Evolutionary conservation across 2,113 vertebrate species (phyloP), one percentile per base, ranked within the genome.

Genomic region (Spilogale gracilis): DNA sequence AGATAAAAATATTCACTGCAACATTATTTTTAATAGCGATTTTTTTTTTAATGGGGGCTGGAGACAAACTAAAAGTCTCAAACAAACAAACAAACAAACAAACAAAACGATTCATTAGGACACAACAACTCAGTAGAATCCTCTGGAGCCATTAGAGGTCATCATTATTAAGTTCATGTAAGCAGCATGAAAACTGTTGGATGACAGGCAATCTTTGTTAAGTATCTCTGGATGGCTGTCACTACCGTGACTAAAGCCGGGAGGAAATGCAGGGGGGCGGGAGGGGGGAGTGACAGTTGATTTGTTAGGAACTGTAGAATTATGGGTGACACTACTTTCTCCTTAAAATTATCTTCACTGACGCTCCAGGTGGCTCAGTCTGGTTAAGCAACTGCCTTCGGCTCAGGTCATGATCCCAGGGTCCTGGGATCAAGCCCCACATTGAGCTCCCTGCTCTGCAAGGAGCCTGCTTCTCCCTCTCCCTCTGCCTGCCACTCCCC

Each of bases 41-140:
- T n/a, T 71, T 83, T n/a, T 71, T 52, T 43, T 38, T 20, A 81
- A 18, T 16, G 27, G 10, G 32, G 6, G 52, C 71, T 79, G 45
- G 38, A 89, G 32, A 94, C n/a, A 88, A 90, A 76, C 12, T 58
- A 90, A 94, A 82, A 91, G 58, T 69, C 50, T 60, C 43, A 61
- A 87, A 38, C 38, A 38, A 95, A 87, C 25, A 90, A 16, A 89
- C 25, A 90, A 16, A 89, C 38, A 38, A 95, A 87, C 25, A 90
- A 16, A 89, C 38, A 86, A 38, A 74, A 78, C 32, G 50, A 63
- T 78, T 48, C 78, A 78, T 85, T 89, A 76, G 80, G 74, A 84
- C 10, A 91, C 2, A 80, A 16, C 13, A 54, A 78, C 50, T 13
- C 38, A 79, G 18, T 30, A 38, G 56, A 94, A 86, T 71, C 45